A percentile compares a stretch with the other conserved stretches of the same genome.
phyloP scores from a whole-genome alignment of 1,140 invertebrate genomes.

The Dufourea novaeangliae region DNA sequence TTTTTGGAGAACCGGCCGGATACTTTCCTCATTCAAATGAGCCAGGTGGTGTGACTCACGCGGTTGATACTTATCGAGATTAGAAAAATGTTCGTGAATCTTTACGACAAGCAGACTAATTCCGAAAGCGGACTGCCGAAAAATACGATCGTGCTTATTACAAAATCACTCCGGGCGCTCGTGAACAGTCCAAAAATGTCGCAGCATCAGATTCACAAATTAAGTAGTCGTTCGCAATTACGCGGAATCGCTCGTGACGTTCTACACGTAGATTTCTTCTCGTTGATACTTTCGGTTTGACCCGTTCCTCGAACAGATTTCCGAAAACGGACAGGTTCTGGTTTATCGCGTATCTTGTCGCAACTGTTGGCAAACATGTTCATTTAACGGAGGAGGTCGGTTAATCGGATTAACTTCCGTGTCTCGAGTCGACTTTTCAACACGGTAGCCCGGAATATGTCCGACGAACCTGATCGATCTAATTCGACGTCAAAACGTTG shows the following conservation, averaged over 20 bases:
- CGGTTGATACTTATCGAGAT: too few relatives aligned
- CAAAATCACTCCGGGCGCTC: background rate
- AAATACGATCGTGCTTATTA: background rate
- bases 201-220: background rate
- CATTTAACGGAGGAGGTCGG: background rate
- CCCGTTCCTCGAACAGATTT: background rate
- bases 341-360: background rate
- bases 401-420: constrained; percentile 19
- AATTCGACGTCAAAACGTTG: constrained; percentile 12
- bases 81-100: background rate
- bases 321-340: background rate
- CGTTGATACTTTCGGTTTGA: background rate
- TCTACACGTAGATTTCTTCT: background rate
- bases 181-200: background rate
- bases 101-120: background rate
- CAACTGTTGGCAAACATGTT: constrained; percentile 10
- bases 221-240: background rate
- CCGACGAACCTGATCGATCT: background rate
- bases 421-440: too few relatives aligned
- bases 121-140: background rate
- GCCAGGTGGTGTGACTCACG: background rate
- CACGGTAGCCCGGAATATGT: too few relatives aligned
- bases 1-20: background rate
- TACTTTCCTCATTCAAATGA: background rate
- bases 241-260: too few relatives aligned